Base-by-base conservation (phyloP, 2,113 vertebrate species). In the Nerophis ophidion region DNA sequence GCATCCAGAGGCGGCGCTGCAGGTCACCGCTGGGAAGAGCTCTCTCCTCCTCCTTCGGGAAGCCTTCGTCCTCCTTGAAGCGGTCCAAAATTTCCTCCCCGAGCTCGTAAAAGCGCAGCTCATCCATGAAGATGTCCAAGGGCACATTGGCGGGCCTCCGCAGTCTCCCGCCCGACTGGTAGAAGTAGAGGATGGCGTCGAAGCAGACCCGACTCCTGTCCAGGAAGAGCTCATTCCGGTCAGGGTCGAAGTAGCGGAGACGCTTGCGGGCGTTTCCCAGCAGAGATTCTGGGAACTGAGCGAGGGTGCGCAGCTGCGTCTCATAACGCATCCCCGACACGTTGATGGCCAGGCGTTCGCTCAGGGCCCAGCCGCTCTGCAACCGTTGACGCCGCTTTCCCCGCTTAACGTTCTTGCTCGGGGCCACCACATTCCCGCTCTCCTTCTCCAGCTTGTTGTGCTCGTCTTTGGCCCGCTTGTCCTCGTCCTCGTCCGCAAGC, bases 161-260 rank as follows among this genome's bases (percentile, higher is more conserved):
- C 46, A 98, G 87, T 33, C 95, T 80, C 0, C 95, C 95, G 0
- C 95, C 95, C 0, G 94, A 96, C 74, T 98, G 95, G 79, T 98
- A 98, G 77, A 95, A 98, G 82, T 96, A 94, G 17, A 98, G 89
- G 85, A 94, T 93, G 71, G 93, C 90, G 3, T 94, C 93, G 17
- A 94, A 95, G 83, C 91, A 92, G 52, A 80, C 81, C 14, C 93
- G 87, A 66, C 90, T 94, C 0, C 93, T 83, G 83, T 95, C 93
- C 75, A 95, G 86, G 81, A 94, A 95, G 2, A 93, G 87, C 58
- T 95, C 93, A 0, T 92, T 90, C 1, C 91, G 84, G 2, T 87
- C 54, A 0, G 93, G 91, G 84, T 94, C 93, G 0, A 90, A 94
- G 76, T 92, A 94, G 5, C 79, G 91, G 0, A 88, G 62, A 0